Percentiles rank a stretch among this genome's conserved stretches.
Evolutionary conservation across 1,140 invertebrate species (phyloP).

Genomic region (Dinoponera quadriceps): DNA sequence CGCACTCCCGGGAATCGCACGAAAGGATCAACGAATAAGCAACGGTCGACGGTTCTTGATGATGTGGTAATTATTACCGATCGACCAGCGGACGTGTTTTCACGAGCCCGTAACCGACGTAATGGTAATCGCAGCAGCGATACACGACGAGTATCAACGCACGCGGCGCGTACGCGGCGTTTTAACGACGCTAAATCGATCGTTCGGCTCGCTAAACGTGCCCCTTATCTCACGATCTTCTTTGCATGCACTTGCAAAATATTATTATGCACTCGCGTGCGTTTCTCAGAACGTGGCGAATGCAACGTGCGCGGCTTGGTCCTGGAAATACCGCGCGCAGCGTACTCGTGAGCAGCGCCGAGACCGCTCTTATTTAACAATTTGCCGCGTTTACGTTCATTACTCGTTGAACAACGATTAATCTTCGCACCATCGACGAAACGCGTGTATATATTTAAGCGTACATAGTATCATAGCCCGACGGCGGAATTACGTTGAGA

Average conservation of each 20-base stretch:
- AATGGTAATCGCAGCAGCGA: conserved; percentile 21
- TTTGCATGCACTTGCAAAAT: conserved; percentile 43
- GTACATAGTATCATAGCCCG: neutral
- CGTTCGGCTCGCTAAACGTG: conserved; percentile 14
- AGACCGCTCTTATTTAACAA: neutral
- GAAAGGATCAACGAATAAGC: neutral
- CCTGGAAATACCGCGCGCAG: conserved; percentile 30
- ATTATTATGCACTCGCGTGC: conserved; percentile 45
- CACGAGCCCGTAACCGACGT: neutral
- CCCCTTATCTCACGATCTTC: conserved; percentile 42
- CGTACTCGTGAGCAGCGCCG: neutral
- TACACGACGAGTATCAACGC: conserved; percentile 24
- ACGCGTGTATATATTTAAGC: no score
- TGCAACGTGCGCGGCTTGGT: neutral
- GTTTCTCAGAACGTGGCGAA: conserved; percentile 45
- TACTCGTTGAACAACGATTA: neutral
- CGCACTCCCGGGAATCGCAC: neutral
- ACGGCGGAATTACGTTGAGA: neutral
- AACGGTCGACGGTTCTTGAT: neutral
- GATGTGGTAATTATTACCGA: conserved; percentile 13
- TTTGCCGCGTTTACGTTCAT: neutral
- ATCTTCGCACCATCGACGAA: neutral
- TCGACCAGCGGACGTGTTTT: conserved; percentile 18
- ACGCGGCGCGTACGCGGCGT: conserved; percentile 10
- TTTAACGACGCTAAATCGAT: conserved; percentile 52